Conservation (phyloP, 2,797 vertebrate genomes). For the Botia almorhae region DNA sequence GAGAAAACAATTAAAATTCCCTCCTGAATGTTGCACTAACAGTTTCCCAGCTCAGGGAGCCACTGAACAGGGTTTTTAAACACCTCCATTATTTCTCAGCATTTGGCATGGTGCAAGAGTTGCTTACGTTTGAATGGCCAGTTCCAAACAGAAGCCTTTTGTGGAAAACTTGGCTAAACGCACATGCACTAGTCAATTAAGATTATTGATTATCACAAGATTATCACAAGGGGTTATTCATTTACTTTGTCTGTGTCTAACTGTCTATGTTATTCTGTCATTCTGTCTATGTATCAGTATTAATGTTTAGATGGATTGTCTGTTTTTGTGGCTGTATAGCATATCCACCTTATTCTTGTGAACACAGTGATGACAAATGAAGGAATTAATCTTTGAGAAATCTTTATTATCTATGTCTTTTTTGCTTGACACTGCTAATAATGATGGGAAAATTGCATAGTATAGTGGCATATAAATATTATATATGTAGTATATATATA, state of each 20-base stretch:
- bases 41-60: constrained; percentile 81
- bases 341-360: background rate
- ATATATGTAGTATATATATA: too few relatives aligned
- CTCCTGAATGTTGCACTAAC: constrained; percentile 74
- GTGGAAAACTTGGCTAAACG: constrained; percentile 75
- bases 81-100: constrained; percentile 78
- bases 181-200: constrained; percentile 78
- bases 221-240: too few relatives aligned
- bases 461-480: too few relatives aligned
- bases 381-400: too few relatives aligned
- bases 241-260: constrained; percentile 53
- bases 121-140: constrained; percentile 74
- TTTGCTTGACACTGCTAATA: too few relatives aligned
- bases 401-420: too few relatives aligned
- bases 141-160: constrained; percentile 79
- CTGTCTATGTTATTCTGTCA: constrained; percentile 64
- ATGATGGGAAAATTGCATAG: too few relatives aligned
- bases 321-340: constrained; percentile 15
- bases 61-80: constrained; percentile 82
- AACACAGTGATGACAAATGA: too few relatives aligned
- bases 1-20: constrained; percentile 80
- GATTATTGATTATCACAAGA: too few relatives aligned
- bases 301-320: constrained; percentile 54
- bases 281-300: constrained; percentile 67
- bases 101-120: constrained; percentile 76